Evolutionary conservation across 2,797 vertebrate species (phyloP).

Genomic region (Hippopotamyrus pictus): DNA sequence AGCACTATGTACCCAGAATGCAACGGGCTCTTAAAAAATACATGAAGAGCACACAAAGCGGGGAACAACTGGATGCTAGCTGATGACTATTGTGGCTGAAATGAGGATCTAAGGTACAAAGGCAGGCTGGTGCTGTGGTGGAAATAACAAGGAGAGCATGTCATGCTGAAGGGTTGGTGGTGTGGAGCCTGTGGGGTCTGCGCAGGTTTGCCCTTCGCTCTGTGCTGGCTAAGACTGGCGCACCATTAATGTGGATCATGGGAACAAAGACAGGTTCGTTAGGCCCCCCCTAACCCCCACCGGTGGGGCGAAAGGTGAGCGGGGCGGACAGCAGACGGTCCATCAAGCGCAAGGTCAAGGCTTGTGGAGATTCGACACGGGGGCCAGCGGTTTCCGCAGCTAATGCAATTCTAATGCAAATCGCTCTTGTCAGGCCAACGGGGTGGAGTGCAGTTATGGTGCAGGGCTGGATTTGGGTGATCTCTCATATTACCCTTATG

Average conservation of each 20-base stretch:
- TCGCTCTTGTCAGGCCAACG: background rate
- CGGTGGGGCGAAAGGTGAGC: background rate
- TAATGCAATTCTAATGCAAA: slow-evolving; percentile 4
- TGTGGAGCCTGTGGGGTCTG: background rate
- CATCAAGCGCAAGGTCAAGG: background rate
- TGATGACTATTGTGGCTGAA: slow-evolving; percentile 11
- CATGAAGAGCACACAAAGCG: background rate
- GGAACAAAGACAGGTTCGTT: background rate
- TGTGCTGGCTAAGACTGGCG: background rate
- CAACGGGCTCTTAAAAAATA: background rate
- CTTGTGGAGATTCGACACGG: background rate
- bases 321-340: background rate
- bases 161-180: background rate
- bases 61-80: background rate
- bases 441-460: background rate
- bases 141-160: slow-evolving; percentile 5
- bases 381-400: background rate
- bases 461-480: background rate
- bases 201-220: background rate
- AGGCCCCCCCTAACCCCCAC: background rate
- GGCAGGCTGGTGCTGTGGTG: background rate
- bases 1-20: background rate
- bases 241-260: background rate
- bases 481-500: background rate
- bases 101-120: slow-evolving; percentile 10